These are phyloP conservation scores for Silurus meridionalis DNA, from an alignment of 2,113 vertebrate genomes.

Conservation along the genomic window DNA sequence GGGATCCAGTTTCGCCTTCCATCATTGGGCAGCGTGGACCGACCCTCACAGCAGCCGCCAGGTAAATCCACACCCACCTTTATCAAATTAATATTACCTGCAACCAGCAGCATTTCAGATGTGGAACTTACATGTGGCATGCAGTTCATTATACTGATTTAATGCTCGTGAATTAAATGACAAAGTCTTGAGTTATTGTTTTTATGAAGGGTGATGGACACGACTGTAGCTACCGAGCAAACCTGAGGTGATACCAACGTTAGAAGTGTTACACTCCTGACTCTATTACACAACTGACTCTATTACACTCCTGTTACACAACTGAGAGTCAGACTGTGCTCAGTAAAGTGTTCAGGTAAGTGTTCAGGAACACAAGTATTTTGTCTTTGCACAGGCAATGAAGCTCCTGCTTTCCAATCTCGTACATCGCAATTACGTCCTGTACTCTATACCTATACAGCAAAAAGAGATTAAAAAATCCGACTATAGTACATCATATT, in stretches of 20 bases:
- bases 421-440: not conserved
- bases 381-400: not conserved
- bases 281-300: no score
- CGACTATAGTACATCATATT: not conserved
- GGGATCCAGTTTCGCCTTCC: slow-evolving; percentile 78
- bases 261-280: no score
- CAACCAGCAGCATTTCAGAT: not conserved
- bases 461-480: not conserved
- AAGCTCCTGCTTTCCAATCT: no score
- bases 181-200: no score
- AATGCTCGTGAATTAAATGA: not conserved
- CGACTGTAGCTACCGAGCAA: not conserved
- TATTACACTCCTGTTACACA: no score
- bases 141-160: not conserved
- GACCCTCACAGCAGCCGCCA: slow-evolving; percentile 69
- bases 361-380: not conserved
- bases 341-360: no score
- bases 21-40: slow-evolving; percentile 69
- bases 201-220: not conserved
- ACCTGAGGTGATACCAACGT: not conserved
- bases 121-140: not conserved
- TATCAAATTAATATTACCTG: not conserved
- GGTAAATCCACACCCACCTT: slow-evolving; percentile 58
- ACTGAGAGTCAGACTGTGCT: no score
- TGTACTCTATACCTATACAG: not conserved